A percentile compares a stretch with the other conserved stretches of the same genome.
Conservation (phyloP, 2,888 invertebrate species). For the Hyposoter didymator region DNA sequence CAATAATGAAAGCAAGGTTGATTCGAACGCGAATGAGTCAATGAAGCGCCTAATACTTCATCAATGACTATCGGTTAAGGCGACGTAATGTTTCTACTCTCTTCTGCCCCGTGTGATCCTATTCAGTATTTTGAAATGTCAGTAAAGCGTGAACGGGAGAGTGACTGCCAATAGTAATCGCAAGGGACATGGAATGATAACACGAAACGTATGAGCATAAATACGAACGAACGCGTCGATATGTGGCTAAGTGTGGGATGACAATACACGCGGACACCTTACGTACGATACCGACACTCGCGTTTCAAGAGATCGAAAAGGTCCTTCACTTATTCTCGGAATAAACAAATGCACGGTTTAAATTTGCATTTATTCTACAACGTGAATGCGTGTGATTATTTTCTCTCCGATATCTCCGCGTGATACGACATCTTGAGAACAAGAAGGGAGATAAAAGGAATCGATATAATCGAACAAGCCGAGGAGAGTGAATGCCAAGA, state of each 20-base stretch:
- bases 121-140: constrained; percentile 62
- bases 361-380: constrained; percentile 56
- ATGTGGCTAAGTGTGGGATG: constrained; percentile 35
- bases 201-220: background rate
- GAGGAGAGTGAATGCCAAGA: constrained; percentile 45
- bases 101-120: constrained; percentile 37
- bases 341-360: background rate
- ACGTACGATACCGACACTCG: constrained; percentile 31
- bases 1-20: constrained; percentile 79
- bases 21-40: constrained; percentile 66
- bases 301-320: constrained; percentile 47
- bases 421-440: constrained; percentile 16
- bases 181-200: constrained; percentile 54
- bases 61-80: constrained; percentile 68
- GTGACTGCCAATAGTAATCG: constrained; percentile 37
- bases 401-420: constrained; percentile 13
- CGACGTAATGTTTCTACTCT: constrained; percentile 60
- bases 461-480: constrained; percentile 36
- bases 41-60: constrained; percentile 73
- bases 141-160: constrained; percentile 35
- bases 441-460: constrained; percentile 27
- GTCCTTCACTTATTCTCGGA: constrained; percentile 65
- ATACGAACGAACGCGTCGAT: constrained; percentile 1
- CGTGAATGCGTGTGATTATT: constrained; percentile 54
- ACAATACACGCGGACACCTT: constrained; percentile 21